Base-by-base conservation (phyloP, 2,888 invertebrate species). In the Aproaerema taeniolella region DNA sequence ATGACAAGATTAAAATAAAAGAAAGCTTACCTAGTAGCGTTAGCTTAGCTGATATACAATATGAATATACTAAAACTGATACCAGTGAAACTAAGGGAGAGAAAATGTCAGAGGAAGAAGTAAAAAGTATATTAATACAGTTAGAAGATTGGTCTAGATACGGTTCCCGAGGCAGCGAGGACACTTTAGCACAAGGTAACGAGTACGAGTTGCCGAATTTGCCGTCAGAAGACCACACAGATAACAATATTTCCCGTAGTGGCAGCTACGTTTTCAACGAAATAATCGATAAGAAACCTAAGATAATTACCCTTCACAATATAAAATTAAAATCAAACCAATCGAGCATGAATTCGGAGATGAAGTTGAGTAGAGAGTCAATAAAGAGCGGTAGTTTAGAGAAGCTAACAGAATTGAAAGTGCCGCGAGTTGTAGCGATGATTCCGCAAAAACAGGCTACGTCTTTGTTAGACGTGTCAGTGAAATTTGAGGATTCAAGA, bases 111-210 rank as follows among this genome's bases (percentile, higher is more conserved):
- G 80, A 80, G 12, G 80, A 81, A 24, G 83, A 87, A 56, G 85
- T 86, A 1, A 79, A 78, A 57, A 87, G 82, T 51, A 81, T 87
- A 28, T 60, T 82, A 8, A 87, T 79, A 48, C 82, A 87, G 45
- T 60, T 81, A 11, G 83, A 83, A 47, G 87, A 86, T 50, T 87
- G 87, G 87, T 87, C 87, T 2, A 75, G 66, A 47, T 83, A 76
- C 45, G 87, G 87, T 1, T 87, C 87, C 1, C 68, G 85, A 5
- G 83, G 82, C 0, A 83, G 83, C 52, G 83, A 76, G 41, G 85
- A 87, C 38, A 86, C 83, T 1, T 54, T 86, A 24, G 85, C 85
- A 2, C 82, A 85, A 38, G 82, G 83, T 14, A 82, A 80, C 53
- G 83, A 85, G 46, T 85, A 81, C 49, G 83, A 83, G 47, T 47